A percentile compares a stretch with the other conserved stretches of the same genome.
These are phyloP conservation scores for Pocillopora damicornis DNA, from an alignment of 64 coral and sea anemone genomes.

Conservation along the genomic window DNA sequence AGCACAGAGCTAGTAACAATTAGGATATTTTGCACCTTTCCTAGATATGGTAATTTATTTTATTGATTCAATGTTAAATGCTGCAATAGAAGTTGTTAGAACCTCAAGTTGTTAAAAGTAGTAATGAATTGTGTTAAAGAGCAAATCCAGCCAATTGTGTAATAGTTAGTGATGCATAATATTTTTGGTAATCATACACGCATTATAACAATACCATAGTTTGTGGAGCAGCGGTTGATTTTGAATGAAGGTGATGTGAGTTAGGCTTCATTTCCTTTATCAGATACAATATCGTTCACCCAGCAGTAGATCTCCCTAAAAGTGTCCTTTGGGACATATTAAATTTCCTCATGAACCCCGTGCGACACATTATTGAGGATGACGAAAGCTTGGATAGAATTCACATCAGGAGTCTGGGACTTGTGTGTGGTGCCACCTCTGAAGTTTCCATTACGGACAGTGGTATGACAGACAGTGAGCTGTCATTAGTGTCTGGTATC, in stretches of 20 bases:
- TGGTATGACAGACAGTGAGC: slow-evolving; percentile 65
- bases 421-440: slow-evolving; percentile 28
- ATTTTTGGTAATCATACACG: neutral
- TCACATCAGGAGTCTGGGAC: slow-evolving; percentile 38
- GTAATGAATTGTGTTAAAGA: too few species aligned
- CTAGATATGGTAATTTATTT: too few species aligned
- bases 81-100: too few species aligned
- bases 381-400: slow-evolving; percentile 39
- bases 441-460: slow-evolving; percentile 40
- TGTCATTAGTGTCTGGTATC: slow-evolving; percentile 82
- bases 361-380: slow-evolving; percentile 82
- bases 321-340: slow-evolving; percentile 89
- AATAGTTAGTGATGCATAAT: too few species aligned
- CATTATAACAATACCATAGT: neutral
- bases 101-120: too few species aligned
- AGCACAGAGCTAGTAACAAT: too few species aligned
- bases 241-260: neutral
- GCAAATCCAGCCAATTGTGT: too few species aligned
- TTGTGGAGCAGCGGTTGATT: neutral
- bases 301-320: slow-evolving; percentile 94
- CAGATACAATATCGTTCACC: slow-evolving; percentile 99
- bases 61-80: too few species aligned
- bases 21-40: too few species aligned
- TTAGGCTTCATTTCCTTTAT: slow-evolving; percentile 63
- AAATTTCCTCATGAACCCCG: slow-evolving; percentile 95